Evolutionary conservation across 2,113 vertebrate genomes (phyloP).

Genomic region (Phylloscopus trochiloides): DNA sequence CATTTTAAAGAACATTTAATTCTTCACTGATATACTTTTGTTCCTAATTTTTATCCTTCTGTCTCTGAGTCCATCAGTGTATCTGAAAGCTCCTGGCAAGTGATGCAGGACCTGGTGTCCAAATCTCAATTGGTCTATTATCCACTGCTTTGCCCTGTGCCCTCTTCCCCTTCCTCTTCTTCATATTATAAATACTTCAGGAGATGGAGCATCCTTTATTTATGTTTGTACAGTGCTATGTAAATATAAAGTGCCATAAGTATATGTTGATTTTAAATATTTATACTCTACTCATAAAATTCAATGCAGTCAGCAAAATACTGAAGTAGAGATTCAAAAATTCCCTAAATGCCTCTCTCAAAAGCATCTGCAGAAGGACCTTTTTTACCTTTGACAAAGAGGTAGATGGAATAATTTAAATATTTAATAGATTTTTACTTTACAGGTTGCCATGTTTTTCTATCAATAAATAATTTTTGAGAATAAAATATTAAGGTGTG

Average conservation of each 20-base stretch:
- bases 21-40: neutral
- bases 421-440: constrained; percentile 5
- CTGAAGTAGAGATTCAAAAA: neutral
- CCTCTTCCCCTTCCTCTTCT: neutral
- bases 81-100: neutral
- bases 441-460: neutral
- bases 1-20: neutral
- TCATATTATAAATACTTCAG: neutral
- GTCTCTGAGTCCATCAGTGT: neutral
- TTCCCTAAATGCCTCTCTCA: neutral
- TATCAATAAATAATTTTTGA: neutral
- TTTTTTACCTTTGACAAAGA: neutral
- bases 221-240: neutral
- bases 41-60: neutral
- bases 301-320: neutral
- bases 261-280: constrained; percentile 32
- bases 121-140: neutral
- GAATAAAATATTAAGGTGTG: neutral
- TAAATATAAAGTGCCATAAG: neutral
- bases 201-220: neutral
- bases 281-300: neutral
- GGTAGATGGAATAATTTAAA: neutral
- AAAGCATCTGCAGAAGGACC: neutral
- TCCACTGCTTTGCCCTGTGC: neutral
- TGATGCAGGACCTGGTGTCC: neutral